A percentile compares a stretch with the other conserved stretches of the same genome.
Evolutionary conservation across 2,888 invertebrate genomes (phyloP).

Genomic region (Strigamia transsilvanica): DNA sequence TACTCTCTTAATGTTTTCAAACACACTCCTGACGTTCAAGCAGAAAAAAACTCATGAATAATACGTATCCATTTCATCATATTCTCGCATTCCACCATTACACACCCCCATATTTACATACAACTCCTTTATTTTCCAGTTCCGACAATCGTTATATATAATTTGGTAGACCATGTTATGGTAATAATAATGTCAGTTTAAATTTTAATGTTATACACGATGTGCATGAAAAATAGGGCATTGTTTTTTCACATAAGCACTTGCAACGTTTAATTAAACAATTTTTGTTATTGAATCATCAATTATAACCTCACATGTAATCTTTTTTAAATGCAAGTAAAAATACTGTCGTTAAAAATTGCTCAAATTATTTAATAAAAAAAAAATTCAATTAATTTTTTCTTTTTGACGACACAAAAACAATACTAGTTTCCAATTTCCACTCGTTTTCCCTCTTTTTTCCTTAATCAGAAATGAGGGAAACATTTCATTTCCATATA

Average conservation of each 20-base stretch:
- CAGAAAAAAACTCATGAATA: too few relatives aligned
- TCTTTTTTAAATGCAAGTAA: background rate
- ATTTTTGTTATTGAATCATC: background rate
- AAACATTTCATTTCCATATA: conserved; percentile 37
- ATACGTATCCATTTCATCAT: background rate
- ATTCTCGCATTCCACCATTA: too few relatives aligned
- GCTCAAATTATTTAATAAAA: background rate
- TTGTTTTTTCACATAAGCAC: background rate
- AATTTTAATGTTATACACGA: too few relatives aligned
- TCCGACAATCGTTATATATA: background rate
- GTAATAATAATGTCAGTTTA: background rate
- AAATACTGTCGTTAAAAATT: background rate
- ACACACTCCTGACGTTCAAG: background rate
- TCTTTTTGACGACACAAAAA: background rate
- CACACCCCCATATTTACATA: background rate
- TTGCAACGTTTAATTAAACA: background rate
- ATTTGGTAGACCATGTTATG: background rate
- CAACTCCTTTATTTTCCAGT: background rate
- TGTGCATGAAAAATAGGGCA: background rate
- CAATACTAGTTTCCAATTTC: conserved; percentile 27
- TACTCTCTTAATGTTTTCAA: background rate
- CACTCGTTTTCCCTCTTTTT: conserved; percentile 12
- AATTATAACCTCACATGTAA: conserved; percentile 11
- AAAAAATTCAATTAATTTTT: conserved; percentile 12
- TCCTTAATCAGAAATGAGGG: conserved; percentile 19